Base-by-base conservation (phyloP, 2,797 vertebrate species). In the Sebastes itinus region DNA sequence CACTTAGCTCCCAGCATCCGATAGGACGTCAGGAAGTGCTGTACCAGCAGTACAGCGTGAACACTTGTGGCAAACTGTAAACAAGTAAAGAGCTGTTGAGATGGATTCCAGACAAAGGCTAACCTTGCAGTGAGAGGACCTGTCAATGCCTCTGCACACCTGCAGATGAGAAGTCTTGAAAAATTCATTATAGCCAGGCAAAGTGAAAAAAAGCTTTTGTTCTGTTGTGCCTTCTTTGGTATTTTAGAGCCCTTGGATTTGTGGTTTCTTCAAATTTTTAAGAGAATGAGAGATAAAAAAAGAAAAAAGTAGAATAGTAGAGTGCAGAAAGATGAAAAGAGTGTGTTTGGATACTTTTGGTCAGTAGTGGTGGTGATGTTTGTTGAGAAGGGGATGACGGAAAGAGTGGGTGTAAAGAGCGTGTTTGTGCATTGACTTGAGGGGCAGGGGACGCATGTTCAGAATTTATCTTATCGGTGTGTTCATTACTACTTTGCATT, bases 401-500 rank as follows among this genome's bases (percentile, higher is more conserved):
- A 81, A 85, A 71, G 60, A 78, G 78, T 66, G 82, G 80, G 71
- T 77, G 79, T 80, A 81, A 72, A 74, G 73, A 81, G 75, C 84
- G 77, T 87, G 78, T 92, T 89, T 93, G 83, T 88, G 86, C 77
- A 86, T 77, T 86, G 84, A 89, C 89, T 92, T 81, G 87, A 91
- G 85, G 89, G 86, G 82, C 86, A 77, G 75, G 69, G 64, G 81
- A 85, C 77, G 80, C 85, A 85, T 95, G 92, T 95, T 94, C 91
- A 87, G 93, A 95, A 95, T 95, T 93, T 88, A 92, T 95, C 92
- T 94, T 91, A 90, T 91, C 90, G 89, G 85, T 93, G 94, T 93
- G 90, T 95, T 95, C 92, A 94, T 95, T 95, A 92, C 92, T 91
- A 85, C 93, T 95, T 94, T 95, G 95, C 95, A 96, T 96, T 95